phyloP scores from a whole-genome alignment of 2,797 vertebrate species.

The Pipistrellus pygmaeus region DNA sequence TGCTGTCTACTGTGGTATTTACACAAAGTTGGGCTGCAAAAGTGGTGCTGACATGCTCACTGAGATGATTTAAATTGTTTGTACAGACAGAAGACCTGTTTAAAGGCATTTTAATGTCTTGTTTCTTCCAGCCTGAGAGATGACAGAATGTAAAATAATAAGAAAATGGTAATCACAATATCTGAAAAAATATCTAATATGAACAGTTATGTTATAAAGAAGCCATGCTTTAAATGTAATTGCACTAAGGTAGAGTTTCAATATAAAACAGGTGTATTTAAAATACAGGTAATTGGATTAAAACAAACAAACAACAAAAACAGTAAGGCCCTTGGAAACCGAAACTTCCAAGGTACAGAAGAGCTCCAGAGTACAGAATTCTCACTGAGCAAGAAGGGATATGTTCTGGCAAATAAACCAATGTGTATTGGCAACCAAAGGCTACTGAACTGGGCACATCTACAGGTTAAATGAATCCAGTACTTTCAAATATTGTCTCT shows the following conservation, averaged over 20 bases:
- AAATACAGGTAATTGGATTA: neutral
- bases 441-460: neutral
- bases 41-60: neutral
- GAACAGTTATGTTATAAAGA: neutral
- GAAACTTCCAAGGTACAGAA: neutral
- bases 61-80: neutral
- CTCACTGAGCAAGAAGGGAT: neutral
- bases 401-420: neutral
- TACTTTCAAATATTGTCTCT: neutral
- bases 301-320: conserved; percentile 1
- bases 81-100: neutral
- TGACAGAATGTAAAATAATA: neutral
- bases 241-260: neutral
- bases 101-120: neutral
- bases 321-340: neutral
- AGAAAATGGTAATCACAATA: neutral
- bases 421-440: neutral
- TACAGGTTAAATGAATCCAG: neutral
- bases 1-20: neutral
- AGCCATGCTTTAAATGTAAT: neutral
- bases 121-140: neutral
- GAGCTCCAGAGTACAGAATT: neutral
- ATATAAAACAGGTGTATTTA: neutral
- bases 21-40: neutral
- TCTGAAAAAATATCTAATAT: neutral